Evolutionary conservation across 92 coral and sea anemone species (phyloP), one percentile per base, ranked within the genome.

Genomic region (Montipora capitata): DNA sequence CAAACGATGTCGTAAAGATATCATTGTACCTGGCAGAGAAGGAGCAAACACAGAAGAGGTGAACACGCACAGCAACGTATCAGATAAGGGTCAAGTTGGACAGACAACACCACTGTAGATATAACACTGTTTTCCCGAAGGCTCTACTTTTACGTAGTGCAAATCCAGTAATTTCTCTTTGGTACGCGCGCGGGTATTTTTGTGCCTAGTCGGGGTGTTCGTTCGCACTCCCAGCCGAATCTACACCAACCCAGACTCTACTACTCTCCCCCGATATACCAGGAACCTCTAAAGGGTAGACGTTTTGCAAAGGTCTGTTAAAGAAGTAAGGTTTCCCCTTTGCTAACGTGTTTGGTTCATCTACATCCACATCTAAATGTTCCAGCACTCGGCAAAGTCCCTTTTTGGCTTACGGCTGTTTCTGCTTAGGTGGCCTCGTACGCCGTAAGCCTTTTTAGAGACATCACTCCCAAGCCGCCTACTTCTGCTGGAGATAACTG

Each of bases 251-350:
- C 1, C 14, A 16, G 45, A 39, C 9, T 5, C 10, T 14, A 42
- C 49, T 70, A 7, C 62, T n/a, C 40, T 74, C 44, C 18, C n/a
- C 48, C 7, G 43, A 4, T 41, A 54, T 40, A 68, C 69, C 17
- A 52, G 44, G 1, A 13, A 51, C 68, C 42, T 82, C 68, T 18
- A 82, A 56, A 10, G 87, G 87, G 39, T 82, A 82, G 38, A 82
- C 5, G 54, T 67, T 85, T 43, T 58, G 64, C 16, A 77, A 65
- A 10, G 84, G 51, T 51, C 90, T 65, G 76, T 51, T 85, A 17
- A 85, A 39, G 51, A 72, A 14, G 49, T n/a, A 17, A 12, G 83
- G 77, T 65, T 77, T 85, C 27, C 13, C 90, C 90, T 76, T 85
- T 85, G 7, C 61, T 63, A 16, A 82, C 61, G 13, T 58, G 59